Evolutionary conservation across 2,113 vertebrate genomes (phyloP), one percentile per base, ranked within the genome.

Genomic region (Plestiodon gilberti): DNA sequence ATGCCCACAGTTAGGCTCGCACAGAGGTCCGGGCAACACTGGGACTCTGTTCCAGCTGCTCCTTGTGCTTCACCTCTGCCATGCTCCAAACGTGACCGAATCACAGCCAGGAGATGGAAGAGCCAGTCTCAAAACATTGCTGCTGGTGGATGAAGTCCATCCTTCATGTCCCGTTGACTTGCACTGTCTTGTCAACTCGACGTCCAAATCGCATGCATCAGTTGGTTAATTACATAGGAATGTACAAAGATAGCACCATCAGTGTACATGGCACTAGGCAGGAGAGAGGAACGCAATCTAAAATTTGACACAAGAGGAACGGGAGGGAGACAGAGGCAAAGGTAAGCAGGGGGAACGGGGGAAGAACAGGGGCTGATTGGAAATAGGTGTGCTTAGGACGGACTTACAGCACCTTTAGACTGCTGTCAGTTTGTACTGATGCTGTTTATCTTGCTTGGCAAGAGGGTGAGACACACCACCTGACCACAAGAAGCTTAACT

Each of bases 211-310:
- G n/a, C 11, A 18, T 0, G 25, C 79, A 33, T 1, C 79, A 14
- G 1, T 71, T 40, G 8, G 14, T 1, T 28, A 18, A 28, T 40
- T 61, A 78, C 40, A 43, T 9, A 64, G 38, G 28, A 30, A 28
- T 4, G 4, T 22, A n/a, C 1, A 48, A 17, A 48, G 28, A n/a
- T 6, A 6, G 1, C 0, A 4, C 25, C 25, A 64, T 14, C 35
- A 35, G 3, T 28, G 33, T 10, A 6, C 55, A 11, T 2, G 33
- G 1, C 18, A 48, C n/a, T n/a, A n/a, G n/a, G n/a, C n/a, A n/a
- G n/a, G n/a, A n/a, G n/a, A n/a, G n/a, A 14, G 2, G 30, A 33
- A 33, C 10, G 18, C 77, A 79, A 57, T 77, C 75, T 77, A 14
- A 40, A 62, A 25, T 40, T 17, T 14, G 33, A 61, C 77, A 62